Conservation (phyloP, 2,113 vertebrate genomes). For the Neolamprologus hecqui region DNA sequence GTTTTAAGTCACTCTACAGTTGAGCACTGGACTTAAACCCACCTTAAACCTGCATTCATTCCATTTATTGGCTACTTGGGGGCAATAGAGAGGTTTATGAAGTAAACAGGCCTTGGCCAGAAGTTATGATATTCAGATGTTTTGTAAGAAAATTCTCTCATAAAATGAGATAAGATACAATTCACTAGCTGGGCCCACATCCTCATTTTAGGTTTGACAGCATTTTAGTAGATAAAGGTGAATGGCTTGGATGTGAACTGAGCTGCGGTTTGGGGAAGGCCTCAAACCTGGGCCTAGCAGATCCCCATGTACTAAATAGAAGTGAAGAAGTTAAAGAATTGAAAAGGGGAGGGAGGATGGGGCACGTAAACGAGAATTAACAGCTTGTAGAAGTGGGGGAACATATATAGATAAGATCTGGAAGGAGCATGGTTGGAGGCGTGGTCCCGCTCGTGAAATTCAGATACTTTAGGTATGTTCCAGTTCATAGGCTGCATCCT, state of each 20-base stretch:
- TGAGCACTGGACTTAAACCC: neutral
- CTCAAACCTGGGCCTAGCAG: neutral
- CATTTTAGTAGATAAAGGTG: neutral
- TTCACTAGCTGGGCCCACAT: neutral
- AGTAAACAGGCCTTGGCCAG: neutral
- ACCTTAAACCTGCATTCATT: neutral
- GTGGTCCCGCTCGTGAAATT: neutral
- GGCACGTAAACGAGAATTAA: rapidly evolving
- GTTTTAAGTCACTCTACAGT: neutral
- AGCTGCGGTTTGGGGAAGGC: neutral
- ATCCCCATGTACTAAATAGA: neutral
- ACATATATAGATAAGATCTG: neutral
- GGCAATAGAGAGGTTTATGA: neutral
- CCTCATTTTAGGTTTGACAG: neutral
- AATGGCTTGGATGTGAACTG: neutral
- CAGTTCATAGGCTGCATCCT: neutral
- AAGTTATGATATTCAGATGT: neutral
- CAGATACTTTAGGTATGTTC: neutral
- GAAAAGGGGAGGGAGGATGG: neutral
- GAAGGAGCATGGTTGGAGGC: neutral
- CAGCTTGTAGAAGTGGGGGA: neutral
- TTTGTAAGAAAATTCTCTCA: neutral
- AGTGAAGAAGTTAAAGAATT: neutral
- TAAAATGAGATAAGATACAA: neutral
- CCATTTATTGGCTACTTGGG: rapidly evolving